These are phyloP conservation scores for Oryzias melastigma DNA, from an alignment of 2,113 vertebrate species.

Conservation along the genomic window DNA sequence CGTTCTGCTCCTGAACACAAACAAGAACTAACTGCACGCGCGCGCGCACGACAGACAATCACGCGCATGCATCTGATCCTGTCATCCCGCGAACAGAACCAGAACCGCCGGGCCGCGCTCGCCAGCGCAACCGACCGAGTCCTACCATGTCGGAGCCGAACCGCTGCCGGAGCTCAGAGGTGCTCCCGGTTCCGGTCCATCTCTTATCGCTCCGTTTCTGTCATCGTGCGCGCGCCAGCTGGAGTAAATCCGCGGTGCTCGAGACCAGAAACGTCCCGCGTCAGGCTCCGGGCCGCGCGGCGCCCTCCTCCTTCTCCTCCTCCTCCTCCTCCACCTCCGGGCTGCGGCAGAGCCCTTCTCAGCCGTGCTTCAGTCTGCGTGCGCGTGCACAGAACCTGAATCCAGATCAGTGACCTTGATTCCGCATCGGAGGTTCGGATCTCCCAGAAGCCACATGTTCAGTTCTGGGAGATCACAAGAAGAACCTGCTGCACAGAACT, in stretches of 20 bases:
- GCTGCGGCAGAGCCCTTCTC: slow-evolving; percentile 59
- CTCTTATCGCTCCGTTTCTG: slow-evolving; percentile 59
- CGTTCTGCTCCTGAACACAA: too few relatives aligned
- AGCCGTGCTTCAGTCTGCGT: too few relatives aligned
- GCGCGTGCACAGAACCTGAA: too few relatives aligned
- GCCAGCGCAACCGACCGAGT: slow-evolving; percentile 47
- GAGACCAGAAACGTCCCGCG: slow-evolving; percentile 74
- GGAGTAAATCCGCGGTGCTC: slow-evolving; percentile 69
- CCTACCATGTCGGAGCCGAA: slow-evolving; percentile 81
- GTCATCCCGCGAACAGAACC: too few relatives aligned
- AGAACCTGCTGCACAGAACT: too few relatives aligned
- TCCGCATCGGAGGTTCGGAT: too few relatives aligned
- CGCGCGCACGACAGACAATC: too few relatives aligned
- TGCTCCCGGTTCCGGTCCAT: slow-evolving; percentile 72
- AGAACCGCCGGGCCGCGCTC: background rate
- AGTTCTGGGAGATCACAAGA: too few relatives aligned
- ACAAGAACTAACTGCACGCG: too few relatives aligned
- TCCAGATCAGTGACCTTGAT: too few relatives aligned
- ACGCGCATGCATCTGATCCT: too few relatives aligned
- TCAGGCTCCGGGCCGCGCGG: slow-evolving; percentile 59
- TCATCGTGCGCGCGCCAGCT: slow-evolving; percentile 57
- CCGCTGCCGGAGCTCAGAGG: slow-evolving; percentile 69
- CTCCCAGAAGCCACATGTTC: too few relatives aligned
- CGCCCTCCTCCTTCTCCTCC: slow-evolving; percentile 24
- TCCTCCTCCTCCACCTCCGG: slow-evolving; percentile 41